Evolutionary conservation across 2,888 invertebrate species (phyloP).

Genomic region (Pandemis cinnamomeana): DNA sequence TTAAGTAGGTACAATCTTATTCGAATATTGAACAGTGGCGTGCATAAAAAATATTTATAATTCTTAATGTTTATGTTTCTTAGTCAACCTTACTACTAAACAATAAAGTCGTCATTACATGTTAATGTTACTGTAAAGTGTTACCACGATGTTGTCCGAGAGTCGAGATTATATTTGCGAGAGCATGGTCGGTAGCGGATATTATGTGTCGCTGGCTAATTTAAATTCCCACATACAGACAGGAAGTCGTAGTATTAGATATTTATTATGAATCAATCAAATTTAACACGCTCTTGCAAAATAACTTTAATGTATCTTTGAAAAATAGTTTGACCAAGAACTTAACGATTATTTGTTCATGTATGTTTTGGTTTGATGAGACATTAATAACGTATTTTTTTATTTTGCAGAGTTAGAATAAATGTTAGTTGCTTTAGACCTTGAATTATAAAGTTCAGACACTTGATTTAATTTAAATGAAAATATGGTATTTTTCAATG

Average conservation of each 20-base stretch:
- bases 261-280: constrained; percentile 35
- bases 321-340: not conserved
- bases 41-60: not conserved
- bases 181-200: constrained; percentile 30
- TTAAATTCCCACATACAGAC: constrained; percentile 27
- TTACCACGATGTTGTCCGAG: not conserved
- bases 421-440: not conserved
- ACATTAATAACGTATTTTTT: not conserved
- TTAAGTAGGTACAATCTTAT: not conserved
- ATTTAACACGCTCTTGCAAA: constrained; percentile 25
- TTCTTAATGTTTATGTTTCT: not conserved
- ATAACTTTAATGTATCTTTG: not conserved
- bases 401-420: not conserved
- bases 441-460: constrained; percentile 2
- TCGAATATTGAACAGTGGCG: not conserved
- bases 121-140: not conserved
- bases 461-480: not conserved
- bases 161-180: not conserved
- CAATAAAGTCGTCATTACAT: not conserved
- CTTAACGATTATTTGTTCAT: not conserved
- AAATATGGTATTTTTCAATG: not conserved
- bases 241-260: constrained; percentile 29
- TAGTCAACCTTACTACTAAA: not conserved
- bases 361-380: not conserved
- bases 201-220: constrained; percentile 34